Base-by-base conservation (phyloP, 1,140 invertebrate genomes). In the Papilio glaucus region DNA sequence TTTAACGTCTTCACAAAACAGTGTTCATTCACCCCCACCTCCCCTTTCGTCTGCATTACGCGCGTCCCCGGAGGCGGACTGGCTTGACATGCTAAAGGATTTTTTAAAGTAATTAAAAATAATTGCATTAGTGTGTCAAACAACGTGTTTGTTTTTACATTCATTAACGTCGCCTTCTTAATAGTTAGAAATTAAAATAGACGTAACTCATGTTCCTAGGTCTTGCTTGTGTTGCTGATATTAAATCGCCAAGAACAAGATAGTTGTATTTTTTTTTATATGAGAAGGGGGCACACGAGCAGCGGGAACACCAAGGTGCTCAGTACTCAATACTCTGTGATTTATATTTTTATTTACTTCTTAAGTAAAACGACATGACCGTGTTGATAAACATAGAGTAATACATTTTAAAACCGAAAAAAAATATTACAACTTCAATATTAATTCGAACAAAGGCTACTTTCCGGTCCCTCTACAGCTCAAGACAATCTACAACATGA, bases 1-100 rank as follows among this genome's bases (percentile, higher is more conserved):
- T 77, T 82, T 88, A 87, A 88, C 83, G 82, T 86, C 84, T 85
- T 88, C 80, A 79, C 81, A 75, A 85, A 88, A 86, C 81, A 82
- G 29, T 71, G 80, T 82, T 82, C 79, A 82, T 84, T 85, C 79
- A 82, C 75, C 53, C 80, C 76, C 80, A 75, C 82, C 37, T 45
- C 42, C 76, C 79, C 78, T 83, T 49, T 45, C 29, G 57, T 26
- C 83, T 81, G 82, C 77, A 10, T 57, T 57, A 57, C 62, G n/a
- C 5, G 21, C 9, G 33, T 65, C 62, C 62, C 62, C 62, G 62
- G 62, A 65, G 62, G 62, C 62, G 29, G 12, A 33, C 60, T 12
- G 18, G 62, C 62, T 38, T 38, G 62, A 62, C 62, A 39, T 65
- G 29, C 37, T 65, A 65, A 41, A 65, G 37, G 37, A 65, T 18